Evolutionary conservation across 2,797 vertebrate genomes (phyloP).

Genomic region (Mus minutoides): DNA sequence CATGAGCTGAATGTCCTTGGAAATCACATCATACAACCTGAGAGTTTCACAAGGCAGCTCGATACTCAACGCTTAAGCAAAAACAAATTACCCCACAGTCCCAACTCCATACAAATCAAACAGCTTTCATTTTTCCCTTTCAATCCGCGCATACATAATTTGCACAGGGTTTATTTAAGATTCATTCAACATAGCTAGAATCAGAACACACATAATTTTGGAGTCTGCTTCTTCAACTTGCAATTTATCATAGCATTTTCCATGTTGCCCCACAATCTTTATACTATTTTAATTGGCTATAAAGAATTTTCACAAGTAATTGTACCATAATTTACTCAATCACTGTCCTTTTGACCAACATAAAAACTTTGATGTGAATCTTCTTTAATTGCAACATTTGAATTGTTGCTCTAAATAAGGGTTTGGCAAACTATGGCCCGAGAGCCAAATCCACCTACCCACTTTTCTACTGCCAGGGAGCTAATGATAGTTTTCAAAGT

Average conservation of each 20-base stretch:
- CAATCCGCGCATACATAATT: constrained; percentile 74
- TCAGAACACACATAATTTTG: constrained; percentile 72
- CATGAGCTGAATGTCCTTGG: constrained; percentile 31
- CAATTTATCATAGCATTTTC: constrained; percentile 70
- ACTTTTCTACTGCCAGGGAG: constrained; percentile 24
- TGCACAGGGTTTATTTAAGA: constrained; percentile 74
- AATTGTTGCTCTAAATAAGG: constrained; percentile 64
- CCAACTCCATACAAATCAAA: constrained; percentile 71
- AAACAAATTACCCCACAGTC: constrained; percentile 72
- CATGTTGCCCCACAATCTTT: constrained; percentile 68
- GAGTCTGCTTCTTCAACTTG: constrained; percentile 72
- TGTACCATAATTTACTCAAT: constrained; percentile 70
- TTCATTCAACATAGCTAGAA: constrained; percentile 75
- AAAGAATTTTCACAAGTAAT: constrained; percentile 71
- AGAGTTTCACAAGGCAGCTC: constrained; percentile 55
- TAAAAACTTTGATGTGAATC: constrained; percentile 71
- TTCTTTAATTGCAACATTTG: constrained; percentile 70
- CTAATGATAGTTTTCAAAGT: constrained; percentile 51
- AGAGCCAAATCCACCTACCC: constrained; percentile 20
- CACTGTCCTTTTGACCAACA: constrained; percentile 70
- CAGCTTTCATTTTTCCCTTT: constrained; percentile 75
- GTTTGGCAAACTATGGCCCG: constrained; percentile 38
- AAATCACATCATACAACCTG: constrained; percentile 12
- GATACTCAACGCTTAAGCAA: constrained; percentile 46
- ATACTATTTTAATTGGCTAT: constrained; percentile 67